phyloP scores from a whole-genome alignment of 2,888 invertebrate genomes.

The Conops quadrifasciatus region DNA sequence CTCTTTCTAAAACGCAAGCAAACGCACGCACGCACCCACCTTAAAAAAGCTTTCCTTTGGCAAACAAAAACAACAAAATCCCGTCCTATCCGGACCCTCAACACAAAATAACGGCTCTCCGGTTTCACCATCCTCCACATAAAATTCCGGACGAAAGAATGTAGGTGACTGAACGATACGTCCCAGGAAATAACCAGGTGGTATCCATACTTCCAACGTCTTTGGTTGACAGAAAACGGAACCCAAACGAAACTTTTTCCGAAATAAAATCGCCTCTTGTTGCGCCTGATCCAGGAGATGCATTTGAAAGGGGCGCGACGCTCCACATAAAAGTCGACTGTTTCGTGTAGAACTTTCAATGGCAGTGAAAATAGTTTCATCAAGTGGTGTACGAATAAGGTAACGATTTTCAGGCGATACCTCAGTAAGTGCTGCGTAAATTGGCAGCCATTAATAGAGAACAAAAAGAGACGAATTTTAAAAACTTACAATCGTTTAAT shows the following conservation, averaged over 20 bases:
- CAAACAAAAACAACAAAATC: constrained; percentile 68
- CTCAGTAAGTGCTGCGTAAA: constrained; percentile 55
- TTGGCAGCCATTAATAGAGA: not conserved
- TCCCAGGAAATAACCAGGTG: constrained; percentile 76
- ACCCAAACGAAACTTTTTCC: constrained; percentile 75
- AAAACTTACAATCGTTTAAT: constrained; percentile 73
- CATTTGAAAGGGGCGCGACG: constrained; percentile 76
- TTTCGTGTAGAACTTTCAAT: constrained; percentile 72
- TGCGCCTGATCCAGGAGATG: constrained; percentile 83
- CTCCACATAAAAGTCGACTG: constrained; percentile 76
- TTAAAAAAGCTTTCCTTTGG: constrained; percentile 59
- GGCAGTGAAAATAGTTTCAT: constrained; percentile 80
- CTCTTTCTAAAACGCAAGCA: too few relatives aligned
- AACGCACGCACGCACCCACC: too few relatives aligned
- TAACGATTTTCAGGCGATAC: constrained; percentile 78
- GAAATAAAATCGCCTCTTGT: constrained; percentile 81
- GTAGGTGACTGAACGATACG: constrained; percentile 76
- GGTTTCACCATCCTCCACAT: constrained; percentile 72
- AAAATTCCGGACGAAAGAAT: constrained; percentile 73
- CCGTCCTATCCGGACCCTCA: constrained; percentile 73
- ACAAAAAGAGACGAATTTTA: not conserved
- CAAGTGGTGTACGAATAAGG: constrained; percentile 75
- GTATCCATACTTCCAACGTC: constrained; percentile 77
- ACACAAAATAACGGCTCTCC: constrained; percentile 73
- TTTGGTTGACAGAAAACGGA: constrained; percentile 74